phyloP scores from a whole-genome alignment of 1,140 invertebrate genomes.

The Hylyphantes graminicola region DNA sequence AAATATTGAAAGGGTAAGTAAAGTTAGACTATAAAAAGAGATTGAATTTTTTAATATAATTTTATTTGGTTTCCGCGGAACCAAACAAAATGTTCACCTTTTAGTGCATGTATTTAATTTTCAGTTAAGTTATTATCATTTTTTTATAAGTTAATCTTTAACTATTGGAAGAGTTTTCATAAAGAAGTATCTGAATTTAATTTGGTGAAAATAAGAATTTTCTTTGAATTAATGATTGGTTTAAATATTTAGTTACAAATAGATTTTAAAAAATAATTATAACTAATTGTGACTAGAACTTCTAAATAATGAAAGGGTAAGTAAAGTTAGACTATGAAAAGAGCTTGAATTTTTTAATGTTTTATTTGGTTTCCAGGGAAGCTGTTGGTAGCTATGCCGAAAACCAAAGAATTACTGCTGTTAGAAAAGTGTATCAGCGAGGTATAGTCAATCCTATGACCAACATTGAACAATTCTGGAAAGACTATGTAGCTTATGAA shows the following conservation, averaged over 20 bases:
- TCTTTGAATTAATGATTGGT: neutral
- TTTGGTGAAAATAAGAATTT: neutral
- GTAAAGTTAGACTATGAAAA: no score
- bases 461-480: conserved; percentile 98
- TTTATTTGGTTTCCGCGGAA: conserved; percentile 72
- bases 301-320: no score
- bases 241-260: neutral
- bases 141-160: no score
- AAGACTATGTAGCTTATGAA: conserved; percentile 91
- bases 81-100: conserved; percentile 66
- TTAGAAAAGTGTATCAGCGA: conserved; percentile 83
- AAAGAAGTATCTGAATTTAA: neutral
- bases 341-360: neutral
- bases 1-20: no score
- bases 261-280: no score
- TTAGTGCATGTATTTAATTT: no score
- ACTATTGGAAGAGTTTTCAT: no score
- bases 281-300: no score
- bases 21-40: no score
- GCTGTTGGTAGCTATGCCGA: conserved; percentile 98
- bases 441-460: conserved; percentile 93
- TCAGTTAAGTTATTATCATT: no score
- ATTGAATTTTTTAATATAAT: neutral
- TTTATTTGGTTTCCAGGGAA: conserved; percentile 72
- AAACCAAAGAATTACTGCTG: conserved; percentile 98